Evolutionary conservation across 1,140 invertebrate species (phyloP), one percentile per base, ranked within the genome.

Genomic region (Augochlora pura): DNA sequence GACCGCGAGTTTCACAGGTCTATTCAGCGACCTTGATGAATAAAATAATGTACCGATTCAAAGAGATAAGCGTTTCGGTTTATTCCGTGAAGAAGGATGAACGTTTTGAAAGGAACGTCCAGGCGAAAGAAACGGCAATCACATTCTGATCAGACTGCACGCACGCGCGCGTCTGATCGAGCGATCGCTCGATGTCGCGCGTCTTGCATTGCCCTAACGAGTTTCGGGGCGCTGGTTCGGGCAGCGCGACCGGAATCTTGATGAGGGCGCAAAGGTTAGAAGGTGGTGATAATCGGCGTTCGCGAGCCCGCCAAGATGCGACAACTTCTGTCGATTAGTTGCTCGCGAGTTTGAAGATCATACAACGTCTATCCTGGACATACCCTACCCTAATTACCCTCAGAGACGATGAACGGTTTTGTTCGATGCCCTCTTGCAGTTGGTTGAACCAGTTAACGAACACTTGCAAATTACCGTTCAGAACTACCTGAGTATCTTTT

Each of bases 141-240:
- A 42, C 52, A 69, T 62, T n/a, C 42, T 38, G 74, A 77, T 69
- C 65, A 18, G 54, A 77, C 69, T 49, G 39, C 39, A 12, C 64
- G 7, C 52, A 27, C 27, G 38, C 39, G 62, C 46, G n/a, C 27
- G 10, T 39, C 72, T 18, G 62, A 39, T 65, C 72, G 16, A 76
- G 18, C 49, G 54, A 68, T 38, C 38, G 23, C 27, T 52, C 60
- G 46, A 52, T 4, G 25, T 5, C 60, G 38, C 23, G 14, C 23
- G 14, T 60, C 27, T 18, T 38, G 21, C 54, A 23, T 39, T 5
- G 1, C 38, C 38, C 12, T 39, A 60, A 71, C 32, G 12, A 27
- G 57, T 10, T 46, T 42, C 21, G 16, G 39, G 63, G 5, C 57
- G 38, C 21, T 10, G 18, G 18, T 25, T 38, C 25, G 18, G 25